phyloP scores from a whole-genome alignment of 2,797 vertebrate species.

The Arnoldichthys spilopterus region DNA sequence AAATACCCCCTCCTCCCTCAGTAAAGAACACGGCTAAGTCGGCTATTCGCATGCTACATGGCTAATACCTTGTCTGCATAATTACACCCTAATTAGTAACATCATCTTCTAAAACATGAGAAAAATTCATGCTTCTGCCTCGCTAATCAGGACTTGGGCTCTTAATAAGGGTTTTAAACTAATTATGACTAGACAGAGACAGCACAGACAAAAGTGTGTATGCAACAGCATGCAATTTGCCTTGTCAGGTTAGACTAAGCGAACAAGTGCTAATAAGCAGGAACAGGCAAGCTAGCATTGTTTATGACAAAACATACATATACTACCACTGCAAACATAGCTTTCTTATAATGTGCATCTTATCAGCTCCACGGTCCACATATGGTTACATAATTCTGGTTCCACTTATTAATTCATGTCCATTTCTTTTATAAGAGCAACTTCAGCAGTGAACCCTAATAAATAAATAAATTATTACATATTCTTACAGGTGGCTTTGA shows the following conservation, averaged over 20 bases:
- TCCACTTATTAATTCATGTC: not conserved
- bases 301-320: not conserved
- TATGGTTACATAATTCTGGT: not conserved
- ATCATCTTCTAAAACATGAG: not conserved
- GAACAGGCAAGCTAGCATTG: not conserved
- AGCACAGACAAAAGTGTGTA: not conserved
- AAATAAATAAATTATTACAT: not conserved
- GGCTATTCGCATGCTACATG: not conserved
- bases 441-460: not conserved
- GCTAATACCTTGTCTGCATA: not conserved
- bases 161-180: not conserved
- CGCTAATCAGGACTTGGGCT: not conserved
- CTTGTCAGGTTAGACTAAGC: not conserved
- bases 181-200: not conserved
- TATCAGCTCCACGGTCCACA: not conserved
- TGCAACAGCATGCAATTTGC: not conserved
- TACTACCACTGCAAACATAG: not conserved
- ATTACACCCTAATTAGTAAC: slow-evolving; percentile 14
- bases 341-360: not conserved
- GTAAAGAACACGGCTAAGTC: not conserved
- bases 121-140: not conserved
- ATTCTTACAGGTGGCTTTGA: slow-evolving; percentile 14
- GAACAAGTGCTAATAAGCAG: not conserved
- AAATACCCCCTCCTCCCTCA: not conserved
- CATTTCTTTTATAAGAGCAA: not conserved